Conservation (phyloP, 1,140 invertebrate species). For the Polypedilum vanderplanki region DNA sequence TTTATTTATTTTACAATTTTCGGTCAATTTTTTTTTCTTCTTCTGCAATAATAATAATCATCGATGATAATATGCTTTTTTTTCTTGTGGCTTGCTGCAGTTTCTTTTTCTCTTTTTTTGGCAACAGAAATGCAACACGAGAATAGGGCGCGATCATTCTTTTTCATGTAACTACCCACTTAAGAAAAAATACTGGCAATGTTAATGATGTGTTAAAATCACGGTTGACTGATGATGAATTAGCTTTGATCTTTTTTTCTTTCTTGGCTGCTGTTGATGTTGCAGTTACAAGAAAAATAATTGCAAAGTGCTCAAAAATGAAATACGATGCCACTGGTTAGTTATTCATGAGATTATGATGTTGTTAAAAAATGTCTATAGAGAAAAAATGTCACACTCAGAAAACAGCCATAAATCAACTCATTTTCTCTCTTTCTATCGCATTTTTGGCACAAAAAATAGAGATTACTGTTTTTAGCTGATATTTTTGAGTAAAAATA, state of each 20-base stretch:
- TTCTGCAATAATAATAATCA: neutral
- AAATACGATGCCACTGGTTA: neutral
- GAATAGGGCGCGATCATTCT: neutral
- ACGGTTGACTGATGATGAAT: conserved; percentile 3
- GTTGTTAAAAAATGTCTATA: neutral
- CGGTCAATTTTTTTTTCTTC: neutral
- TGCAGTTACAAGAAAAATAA: too few relatives aligned
- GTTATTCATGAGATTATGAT: conserved; percentile 1
- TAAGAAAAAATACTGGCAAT: neutral
- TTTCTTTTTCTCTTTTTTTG: neutral
- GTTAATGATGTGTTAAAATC: conserved; percentile 26
- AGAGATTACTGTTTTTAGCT: neutral
- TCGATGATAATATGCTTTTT: neutral
- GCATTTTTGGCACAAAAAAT: neutral
- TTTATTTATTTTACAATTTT: conserved; percentile 28
- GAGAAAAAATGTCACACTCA: conserved; percentile 15
- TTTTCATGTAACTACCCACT: too few relatives aligned
- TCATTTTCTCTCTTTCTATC: neutral
- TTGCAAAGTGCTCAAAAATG: too few relatives aligned
- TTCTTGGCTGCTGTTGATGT: too few relatives aligned
- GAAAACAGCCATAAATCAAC: conserved; percentile 4
- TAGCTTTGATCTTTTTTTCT: conserved; percentile 15
- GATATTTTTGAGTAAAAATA: neutral
- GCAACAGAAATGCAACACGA: too few relatives aligned
- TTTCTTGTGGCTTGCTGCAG: neutral